These are phyloP conservation scores for Orestias chungarensis DNA, from an alignment of 2,797 vertebrate genomes.

Conservation along the genomic window DNA sequence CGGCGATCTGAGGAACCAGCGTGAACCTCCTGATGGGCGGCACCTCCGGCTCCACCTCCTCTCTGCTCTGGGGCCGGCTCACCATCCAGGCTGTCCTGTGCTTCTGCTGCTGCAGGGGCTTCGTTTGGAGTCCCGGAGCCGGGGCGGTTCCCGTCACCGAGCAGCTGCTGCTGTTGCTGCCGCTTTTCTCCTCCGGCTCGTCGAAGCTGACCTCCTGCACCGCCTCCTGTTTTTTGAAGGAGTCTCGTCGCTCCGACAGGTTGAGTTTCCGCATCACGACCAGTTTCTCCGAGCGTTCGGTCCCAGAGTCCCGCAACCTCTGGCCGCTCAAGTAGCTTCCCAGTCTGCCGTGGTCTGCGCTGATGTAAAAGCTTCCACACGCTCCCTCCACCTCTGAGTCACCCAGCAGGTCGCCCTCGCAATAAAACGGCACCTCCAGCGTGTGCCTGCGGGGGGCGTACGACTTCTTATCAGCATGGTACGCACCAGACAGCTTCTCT, in stretches of 20 bases:
- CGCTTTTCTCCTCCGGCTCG: conserved; percentile 82
- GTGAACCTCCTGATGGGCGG: conserved; percentile 67
- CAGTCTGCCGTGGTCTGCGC: conserved; percentile 68
- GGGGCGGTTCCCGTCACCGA: conserved; percentile 29
- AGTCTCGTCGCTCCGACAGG: conserved; percentile 93
- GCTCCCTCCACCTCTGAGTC: conserved; percentile 58
- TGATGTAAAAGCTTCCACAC: conserved; percentile 47
- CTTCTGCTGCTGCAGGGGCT: conserved; percentile 43
- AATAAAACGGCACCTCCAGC: conserved; percentile 74
- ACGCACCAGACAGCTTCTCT: conserved; percentile 86
- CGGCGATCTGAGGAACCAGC: conserved; percentile 89
- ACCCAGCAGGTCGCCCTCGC: conserved; percentile 68
- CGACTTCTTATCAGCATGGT: conserved; percentile 82
- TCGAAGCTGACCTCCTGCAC: conserved; percentile 98
- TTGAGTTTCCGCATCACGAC: conserved; percentile 96
- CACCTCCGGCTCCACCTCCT: conserved; percentile 63
- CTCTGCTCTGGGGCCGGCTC: conserved; percentile 35
- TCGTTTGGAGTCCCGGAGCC: conserved; percentile 13
- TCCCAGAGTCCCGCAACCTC: conserved; percentile 72
- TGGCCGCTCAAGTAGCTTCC: conserved; percentile 72
- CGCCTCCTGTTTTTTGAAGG: conserved; percentile 97
- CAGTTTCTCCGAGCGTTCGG: conserved; percentile 86
- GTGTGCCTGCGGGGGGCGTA: conserved; percentile 75
- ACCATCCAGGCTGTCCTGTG: conserved; percentile 71
- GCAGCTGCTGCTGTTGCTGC: conserved; percentile 7